phyloP scores from a whole-genome alignment of 2,797 vertebrate genomes.

The Rallus crepitans region DNA sequence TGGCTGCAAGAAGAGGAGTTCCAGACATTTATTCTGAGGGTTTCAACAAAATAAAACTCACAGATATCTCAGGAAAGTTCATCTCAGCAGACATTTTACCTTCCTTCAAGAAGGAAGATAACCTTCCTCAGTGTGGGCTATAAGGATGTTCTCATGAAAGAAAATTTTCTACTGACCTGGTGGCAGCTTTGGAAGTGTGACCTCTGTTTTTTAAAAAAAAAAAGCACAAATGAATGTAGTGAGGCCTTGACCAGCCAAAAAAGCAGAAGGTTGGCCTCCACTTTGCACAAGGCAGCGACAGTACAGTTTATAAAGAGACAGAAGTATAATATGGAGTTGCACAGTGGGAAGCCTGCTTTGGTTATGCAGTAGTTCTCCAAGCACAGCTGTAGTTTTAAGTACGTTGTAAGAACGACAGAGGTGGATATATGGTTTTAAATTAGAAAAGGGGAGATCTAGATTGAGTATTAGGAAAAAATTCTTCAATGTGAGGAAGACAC shows the following conservation, averaged over 20 bases:
- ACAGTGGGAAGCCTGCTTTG: not conserved
- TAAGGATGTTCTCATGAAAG: rapidly evolving
- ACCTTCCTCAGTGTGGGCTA: not conserved
- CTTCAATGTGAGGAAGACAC: too few relatives aligned
- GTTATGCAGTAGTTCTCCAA: rapidly evolving
- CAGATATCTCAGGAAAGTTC: not conserved
- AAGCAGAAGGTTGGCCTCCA: not conserved
- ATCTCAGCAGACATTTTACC: not conserved
- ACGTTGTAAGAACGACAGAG: rapidly evolving
- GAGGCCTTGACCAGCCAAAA: not conserved
- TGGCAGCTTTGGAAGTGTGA: not conserved
- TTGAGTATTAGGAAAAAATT: too few relatives aligned
- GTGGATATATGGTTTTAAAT: too few relatives aligned
- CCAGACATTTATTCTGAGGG: not conserved
- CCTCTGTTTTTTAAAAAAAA: not conserved
- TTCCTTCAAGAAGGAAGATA: not conserved
- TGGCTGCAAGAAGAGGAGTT: not conserved
- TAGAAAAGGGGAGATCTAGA: too few relatives aligned
- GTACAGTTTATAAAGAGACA: not conserved
- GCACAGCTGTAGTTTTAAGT: not conserved
- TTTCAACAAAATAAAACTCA: not conserved
- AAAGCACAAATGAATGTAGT: rapidly evolving
- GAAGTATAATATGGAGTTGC: not conserved
- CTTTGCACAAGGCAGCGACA: not conserved
- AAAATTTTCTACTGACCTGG: not conserved